Conservation (phyloP, 2,113 vertebrate genomes). For the Murina feae region DNA sequence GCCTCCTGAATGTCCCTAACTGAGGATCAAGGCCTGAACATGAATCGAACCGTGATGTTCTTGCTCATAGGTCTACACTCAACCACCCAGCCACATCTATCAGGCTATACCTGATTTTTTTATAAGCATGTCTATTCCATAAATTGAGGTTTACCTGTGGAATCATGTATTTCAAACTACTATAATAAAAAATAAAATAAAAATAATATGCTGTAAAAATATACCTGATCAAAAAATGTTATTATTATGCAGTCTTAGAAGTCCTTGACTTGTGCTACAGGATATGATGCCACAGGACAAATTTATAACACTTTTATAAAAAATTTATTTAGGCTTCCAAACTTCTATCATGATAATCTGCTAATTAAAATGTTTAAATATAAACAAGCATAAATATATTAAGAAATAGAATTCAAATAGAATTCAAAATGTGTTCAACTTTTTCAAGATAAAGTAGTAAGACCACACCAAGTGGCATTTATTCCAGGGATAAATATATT, state of each 20-base stretch:
- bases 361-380: background rate
- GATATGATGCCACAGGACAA: background rate
- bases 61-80: no score
- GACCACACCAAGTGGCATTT: no score
- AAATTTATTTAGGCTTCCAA: background rate
- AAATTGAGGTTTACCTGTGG: background rate
- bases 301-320: background rate
- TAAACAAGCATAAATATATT: conserved; percentile 20
- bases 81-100: no score
- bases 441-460: background rate
- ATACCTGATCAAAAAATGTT: no score
- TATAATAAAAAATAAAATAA: no score
- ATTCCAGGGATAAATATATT: background rate
- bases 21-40: no score
- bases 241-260: background rate
- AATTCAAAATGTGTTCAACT: background rate
- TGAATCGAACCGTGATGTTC: no score
- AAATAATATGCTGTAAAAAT: no score
- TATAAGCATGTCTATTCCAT: background rate
- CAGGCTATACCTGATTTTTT: background rate
- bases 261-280: background rate
- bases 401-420: background rate
- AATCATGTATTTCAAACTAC: background rate
- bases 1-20: no score
- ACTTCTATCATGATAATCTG: background rate